Evolutionary conservation across 2,797 vertebrate species (phyloP).

Genomic region (Danio aesculapii): DNA sequence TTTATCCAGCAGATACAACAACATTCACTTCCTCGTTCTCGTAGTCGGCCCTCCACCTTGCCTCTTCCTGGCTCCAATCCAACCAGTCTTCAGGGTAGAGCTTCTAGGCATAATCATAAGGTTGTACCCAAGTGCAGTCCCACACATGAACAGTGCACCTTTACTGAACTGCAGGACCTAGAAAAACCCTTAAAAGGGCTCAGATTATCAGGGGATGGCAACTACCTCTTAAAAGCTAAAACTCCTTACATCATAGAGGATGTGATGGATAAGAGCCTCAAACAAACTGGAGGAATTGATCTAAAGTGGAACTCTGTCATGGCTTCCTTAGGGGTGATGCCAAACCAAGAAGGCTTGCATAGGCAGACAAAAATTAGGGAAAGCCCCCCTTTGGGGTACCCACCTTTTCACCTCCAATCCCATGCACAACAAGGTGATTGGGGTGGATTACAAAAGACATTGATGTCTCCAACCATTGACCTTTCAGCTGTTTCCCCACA

Average conservation of each 20-base stretch:
- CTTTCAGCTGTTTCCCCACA: conserved; percentile 61
- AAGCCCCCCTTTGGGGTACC: conserved; percentile 75
- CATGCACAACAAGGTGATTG: conserved; percentile 68
- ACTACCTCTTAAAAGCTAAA: conserved; percentile 67
- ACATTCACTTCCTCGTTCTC: conserved; percentile 82
- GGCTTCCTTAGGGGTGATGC: conserved; percentile 80
- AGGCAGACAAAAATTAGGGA: conserved; percentile 69
- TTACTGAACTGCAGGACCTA: conserved; percentile 66
- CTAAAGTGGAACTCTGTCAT: conserved; percentile 79
- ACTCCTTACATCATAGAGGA: conserved; percentile 67
- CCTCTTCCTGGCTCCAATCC: conserved; percentile 68
- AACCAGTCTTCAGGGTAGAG: conserved; percentile 73
- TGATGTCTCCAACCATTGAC: conserved; percentile 69
- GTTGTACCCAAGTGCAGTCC: conserved; percentile 62
- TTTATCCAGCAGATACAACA: conserved; percentile 85
- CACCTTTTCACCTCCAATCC: conserved; percentile 71
- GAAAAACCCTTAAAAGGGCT: conserved; percentile 66
- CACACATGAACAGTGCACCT: conserved; percentile 62
- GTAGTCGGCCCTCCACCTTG: conserved; percentile 78
- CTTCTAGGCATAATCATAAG: conserved; percentile 59
- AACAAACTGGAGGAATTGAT: conserved; percentile 55
- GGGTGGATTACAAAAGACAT: conserved; percentile 71
- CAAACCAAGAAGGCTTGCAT: conserved; percentile 72
- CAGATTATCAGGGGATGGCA: conserved; percentile 51
- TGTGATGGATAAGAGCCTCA: conserved; percentile 57